These are phyloP conservation scores for Xenentodon cancila DNA, from an alignment of 2,797 vertebrate genomes.

Conservation along the genomic window DNA sequence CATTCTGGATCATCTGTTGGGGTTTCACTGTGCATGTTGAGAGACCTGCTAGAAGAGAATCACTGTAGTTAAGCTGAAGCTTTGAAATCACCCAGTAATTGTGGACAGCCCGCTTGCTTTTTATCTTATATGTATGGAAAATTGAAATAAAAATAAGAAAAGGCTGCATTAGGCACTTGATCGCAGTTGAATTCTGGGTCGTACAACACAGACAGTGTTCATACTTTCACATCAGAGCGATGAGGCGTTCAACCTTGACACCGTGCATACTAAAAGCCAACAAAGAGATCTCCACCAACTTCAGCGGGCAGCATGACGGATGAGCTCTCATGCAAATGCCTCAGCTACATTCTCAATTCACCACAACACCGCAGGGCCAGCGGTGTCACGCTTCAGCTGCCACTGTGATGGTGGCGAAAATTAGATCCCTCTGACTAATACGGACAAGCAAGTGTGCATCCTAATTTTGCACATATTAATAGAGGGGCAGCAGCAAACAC, in stretches of 20 bases:
- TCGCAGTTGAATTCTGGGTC: conserved; percentile 8
- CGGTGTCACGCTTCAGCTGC: conserved; percentile 27
- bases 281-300: conserved; percentile 44
- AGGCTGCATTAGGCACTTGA: neutral
- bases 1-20: too few species aligned
- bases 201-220: conserved; percentile 9
- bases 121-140: neutral
- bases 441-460: conserved; percentile 1
- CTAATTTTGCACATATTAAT: conserved; percentile 15
- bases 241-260: conserved; percentile 43
- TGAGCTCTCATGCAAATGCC: conserved; percentile 47
- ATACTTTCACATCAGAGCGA: conserved; percentile 37
- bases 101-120: too few species aligned
- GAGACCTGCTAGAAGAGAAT: too few species aligned
- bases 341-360: conserved; percentile 31
- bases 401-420: conserved; percentile 2
- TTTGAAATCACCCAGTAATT: too few species aligned
- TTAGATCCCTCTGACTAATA: conserved; percentile 18
- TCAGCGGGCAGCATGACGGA: conserved; percentile 55
- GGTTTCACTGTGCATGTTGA: too few species aligned
- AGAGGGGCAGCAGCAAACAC: neutral
- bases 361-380: conserved; percentile 12
- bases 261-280: conserved; percentile 39
- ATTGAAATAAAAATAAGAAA: conserved; percentile 11
- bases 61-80: too few species aligned